Conservation (phyloP, 2,888 invertebrate species). For the Eutolmus rufibarbis region DNA sequence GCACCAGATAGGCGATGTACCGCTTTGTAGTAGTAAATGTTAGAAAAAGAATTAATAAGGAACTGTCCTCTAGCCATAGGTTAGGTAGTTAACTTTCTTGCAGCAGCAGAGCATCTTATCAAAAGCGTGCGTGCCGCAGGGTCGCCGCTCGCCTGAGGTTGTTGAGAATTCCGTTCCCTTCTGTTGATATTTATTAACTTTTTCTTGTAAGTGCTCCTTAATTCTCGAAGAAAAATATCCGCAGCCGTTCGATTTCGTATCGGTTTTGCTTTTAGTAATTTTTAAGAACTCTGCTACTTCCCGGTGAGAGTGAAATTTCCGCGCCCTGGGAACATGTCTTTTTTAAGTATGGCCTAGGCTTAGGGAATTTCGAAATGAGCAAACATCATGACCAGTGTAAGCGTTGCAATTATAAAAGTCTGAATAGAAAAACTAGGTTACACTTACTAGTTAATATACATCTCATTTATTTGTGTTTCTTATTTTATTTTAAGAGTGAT, state of each 20-base stretch:
- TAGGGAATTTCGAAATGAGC: not conserved
- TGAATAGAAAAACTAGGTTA: not conserved
- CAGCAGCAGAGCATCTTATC: not conserved
- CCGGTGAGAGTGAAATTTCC: not conserved
- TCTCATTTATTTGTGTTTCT: not conserved
- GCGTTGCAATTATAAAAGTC: not conserved
- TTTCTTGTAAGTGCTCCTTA: slow-evolving; percentile 26
- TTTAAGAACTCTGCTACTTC: not conserved
- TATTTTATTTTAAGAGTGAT: not conserved
- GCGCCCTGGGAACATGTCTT: not conserved
- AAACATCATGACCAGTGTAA: not conserved
- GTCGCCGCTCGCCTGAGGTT: not conserved
- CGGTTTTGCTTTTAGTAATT: not conserved
- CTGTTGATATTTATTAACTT: slow-evolving; percentile 21
- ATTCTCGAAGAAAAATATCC: slow-evolving; percentile 18
- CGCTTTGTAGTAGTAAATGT: slow-evolving; percentile 51
- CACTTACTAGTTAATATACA: not conserved
- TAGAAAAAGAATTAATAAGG: slow-evolving; percentile 28
- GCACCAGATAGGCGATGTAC: slow-evolving; percentile 47
- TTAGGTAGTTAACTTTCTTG: slow-evolving; percentile 33
- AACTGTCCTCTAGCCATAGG: slow-evolving; percentile 23
- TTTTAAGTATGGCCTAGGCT: not conserved
- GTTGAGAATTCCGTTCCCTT: slow-evolving; percentile 12
- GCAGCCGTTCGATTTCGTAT: not conserved
- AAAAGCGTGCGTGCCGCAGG: not conserved